Percentiles rank a stretch among this genome's conserved stretches.
These are phyloP conservation scores for Julus scanicus DNA, from an alignment of 2,888 invertebrate species.

Conservation along the genomic window DNA sequence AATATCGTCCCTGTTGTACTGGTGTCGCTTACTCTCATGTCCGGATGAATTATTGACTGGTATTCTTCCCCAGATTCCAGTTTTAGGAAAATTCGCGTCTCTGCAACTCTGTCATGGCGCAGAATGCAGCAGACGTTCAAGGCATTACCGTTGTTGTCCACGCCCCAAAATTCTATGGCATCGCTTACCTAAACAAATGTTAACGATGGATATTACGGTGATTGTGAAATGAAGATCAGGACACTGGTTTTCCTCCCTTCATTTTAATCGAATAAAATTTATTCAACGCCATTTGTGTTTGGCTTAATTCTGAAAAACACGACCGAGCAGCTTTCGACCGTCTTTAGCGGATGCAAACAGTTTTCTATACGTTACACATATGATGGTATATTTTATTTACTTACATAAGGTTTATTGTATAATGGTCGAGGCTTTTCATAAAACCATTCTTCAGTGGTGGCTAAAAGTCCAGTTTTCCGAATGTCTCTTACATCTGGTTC, in stretches of 20 bases:
- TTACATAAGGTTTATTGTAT: slow-evolving; percentile 53
- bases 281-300: neutral
- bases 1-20: slow-evolving; percentile 58
- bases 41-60: slow-evolving; percentile 68
- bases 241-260: too few relatives aligned
- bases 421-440: slow-evolving; percentile 54
- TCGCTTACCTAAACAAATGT: slow-evolving; percentile 66
- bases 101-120: slow-evolving; percentile 69
- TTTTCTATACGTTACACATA: too few relatives aligned
- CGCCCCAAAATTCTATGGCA: slow-evolving; percentile 69
- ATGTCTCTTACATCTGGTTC: neutral
- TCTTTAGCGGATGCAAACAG: too few relatives aligned
- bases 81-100: slow-evolving; percentile 71
- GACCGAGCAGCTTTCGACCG: too few relatives aligned
- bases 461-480: neutral
- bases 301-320: neutral
- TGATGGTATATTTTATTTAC: neutral
- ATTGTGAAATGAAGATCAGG: too few relatives aligned
- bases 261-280: neutral
- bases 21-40: slow-evolving; percentile 68
- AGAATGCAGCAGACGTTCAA: slow-evolving; percentile 71
- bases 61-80: slow-evolving; percentile 36
- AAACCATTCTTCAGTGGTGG: slow-evolving; percentile 25
- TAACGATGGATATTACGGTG: neutral
- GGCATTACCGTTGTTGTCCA: slow-evolving; percentile 71